phyloP scores from a whole-genome alignment of 2,888 invertebrate genomes.

The Trissoscelio sp. region DNA sequence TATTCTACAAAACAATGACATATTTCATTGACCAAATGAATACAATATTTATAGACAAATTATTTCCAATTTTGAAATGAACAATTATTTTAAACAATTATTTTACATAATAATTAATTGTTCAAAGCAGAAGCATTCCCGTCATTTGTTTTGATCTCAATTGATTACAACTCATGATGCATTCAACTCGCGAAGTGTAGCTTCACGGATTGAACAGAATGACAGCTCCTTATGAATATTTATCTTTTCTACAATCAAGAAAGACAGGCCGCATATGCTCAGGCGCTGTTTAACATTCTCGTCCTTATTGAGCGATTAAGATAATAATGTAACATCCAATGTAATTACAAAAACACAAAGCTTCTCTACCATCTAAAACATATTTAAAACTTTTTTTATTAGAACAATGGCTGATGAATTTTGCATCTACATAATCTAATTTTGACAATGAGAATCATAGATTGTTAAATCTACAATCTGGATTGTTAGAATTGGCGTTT shows the following conservation, averaged over 20 bases:
- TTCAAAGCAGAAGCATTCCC: slow-evolving; percentile 5
- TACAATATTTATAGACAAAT: no score
- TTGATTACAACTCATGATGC: slow-evolving; percentile 56
- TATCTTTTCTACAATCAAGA: slow-evolving; percentile 54
- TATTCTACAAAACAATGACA: no score
- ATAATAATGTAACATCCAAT: slow-evolving; percentile 21
- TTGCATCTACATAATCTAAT: no score
- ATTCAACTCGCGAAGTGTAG: slow-evolving; percentile 46
- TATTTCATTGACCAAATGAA: no score
- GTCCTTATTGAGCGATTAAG: slow-evolving; percentile 41
- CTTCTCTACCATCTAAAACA: not conserved
- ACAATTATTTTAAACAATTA: no score
- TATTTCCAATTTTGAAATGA: no score
- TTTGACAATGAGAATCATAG: no score
- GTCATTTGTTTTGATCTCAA: slow-evolving; percentile 45
- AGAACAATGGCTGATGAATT: no score
- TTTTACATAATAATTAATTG: slow-evolving; percentile 29
- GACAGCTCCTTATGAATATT: slow-evolving; percentile 63
- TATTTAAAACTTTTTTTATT: no score
- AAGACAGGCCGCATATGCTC: slow-evolving; percentile 50
- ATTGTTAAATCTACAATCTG: no score
- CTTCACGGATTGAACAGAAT: slow-evolving; percentile 46
- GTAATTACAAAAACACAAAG: slow-evolving; percentile 27
- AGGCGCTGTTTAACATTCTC: slow-evolving; percentile 42
- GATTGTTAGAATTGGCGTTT: no score